Percentiles rank a stretch among this genome's conserved stretches.
Evolutionary conservation across 2,113 vertebrate genomes (phyloP).

Genomic region (Paedocypris sp.): DNA sequence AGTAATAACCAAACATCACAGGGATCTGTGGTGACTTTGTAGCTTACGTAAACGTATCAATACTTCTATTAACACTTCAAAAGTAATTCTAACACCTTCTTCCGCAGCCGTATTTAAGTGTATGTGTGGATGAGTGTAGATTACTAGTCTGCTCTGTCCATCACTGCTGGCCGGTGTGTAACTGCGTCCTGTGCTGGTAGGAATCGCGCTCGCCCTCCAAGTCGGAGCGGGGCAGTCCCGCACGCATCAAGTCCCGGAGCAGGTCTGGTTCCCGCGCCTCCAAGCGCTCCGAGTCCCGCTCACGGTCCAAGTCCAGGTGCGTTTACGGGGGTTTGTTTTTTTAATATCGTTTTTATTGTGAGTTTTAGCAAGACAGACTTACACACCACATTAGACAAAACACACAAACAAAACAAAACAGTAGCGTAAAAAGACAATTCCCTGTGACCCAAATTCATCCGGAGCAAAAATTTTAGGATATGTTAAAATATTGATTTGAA

Average conservation of each 20-base stretch:
- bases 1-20: conserved; percentile 54
- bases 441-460: no score
- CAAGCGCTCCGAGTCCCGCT: conserved; percentile 77
- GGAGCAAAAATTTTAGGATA: no score
- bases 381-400: no score
- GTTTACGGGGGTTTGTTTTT: no score
- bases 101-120: conserved; percentile 45
- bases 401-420: no score
- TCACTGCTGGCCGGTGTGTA: conserved; percentile 24
- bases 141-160: neutral
- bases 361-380: no score
- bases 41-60: conserved; percentile 19
- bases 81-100: conserved; percentile 50
- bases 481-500: no score
- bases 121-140: conserved; percentile 22
- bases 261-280: conserved; percentile 77
- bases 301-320: conserved; percentile 85
- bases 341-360: no score
- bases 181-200: conserved; percentile 69
- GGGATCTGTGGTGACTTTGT: conserved; percentile 36
- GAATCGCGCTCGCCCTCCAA: conserved; percentile 85
- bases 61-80: conserved; percentile 22
- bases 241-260: conserved; percentile 80
- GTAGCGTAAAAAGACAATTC: no score
- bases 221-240: conserved; percentile 81